Base-by-base conservation (phyloP, 2,888 invertebrate genomes). In the Amitus sp. region DNA sequence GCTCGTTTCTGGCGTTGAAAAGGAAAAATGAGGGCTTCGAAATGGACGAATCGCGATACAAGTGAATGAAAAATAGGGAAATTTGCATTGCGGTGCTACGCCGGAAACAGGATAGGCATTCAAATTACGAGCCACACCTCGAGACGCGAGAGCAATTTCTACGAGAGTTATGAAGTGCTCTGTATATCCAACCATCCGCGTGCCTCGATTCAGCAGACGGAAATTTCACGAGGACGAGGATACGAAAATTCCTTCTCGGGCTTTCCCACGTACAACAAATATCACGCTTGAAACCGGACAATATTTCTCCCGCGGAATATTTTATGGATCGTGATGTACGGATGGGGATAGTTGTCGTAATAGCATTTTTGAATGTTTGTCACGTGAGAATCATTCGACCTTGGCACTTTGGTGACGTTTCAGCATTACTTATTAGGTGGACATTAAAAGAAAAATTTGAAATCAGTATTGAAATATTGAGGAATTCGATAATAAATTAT, bases 11-110 rank as follows among this genome's bases (percentile, higher is more conserved):
- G 23, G 23, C 23, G 7, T 23, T 23, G 43, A 19, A 18, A 39
- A 23, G 28, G 49, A 49, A 55, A 55, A 55, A 40, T 30, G 18
- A 37, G 39, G 23, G 55, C 37, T 45, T 34, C 49, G 46, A 56
- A 50, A 46, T 45, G 34, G 50, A 56, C 49, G 30, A 56, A 56
- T 56, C 28, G 20, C 56, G 42, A 33, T 43, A 46, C 49, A 56
- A 49, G 49, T 39, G 49, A 46, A 56, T 56, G 56, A 56, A 56
- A 49, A 56, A 56, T 39, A 46, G 45, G 56, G 34, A 53, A 49
- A 56, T 48, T 55, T 55, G 23, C 42, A 49, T 54, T 30, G 47
- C 47, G 7, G 54, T 39, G 42, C 33, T 42, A 54, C 42, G 47
- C 47, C 54, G 33, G 42, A 54, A 54, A 33, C 34, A 33, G 40